Percentiles rank a stretch among this genome's conserved stretches.
These are phyloP conservation scores for Cyclura pinguis DNA, from an alignment of 2,797 vertebrate genomes.

Conservation along the genomic window DNA sequence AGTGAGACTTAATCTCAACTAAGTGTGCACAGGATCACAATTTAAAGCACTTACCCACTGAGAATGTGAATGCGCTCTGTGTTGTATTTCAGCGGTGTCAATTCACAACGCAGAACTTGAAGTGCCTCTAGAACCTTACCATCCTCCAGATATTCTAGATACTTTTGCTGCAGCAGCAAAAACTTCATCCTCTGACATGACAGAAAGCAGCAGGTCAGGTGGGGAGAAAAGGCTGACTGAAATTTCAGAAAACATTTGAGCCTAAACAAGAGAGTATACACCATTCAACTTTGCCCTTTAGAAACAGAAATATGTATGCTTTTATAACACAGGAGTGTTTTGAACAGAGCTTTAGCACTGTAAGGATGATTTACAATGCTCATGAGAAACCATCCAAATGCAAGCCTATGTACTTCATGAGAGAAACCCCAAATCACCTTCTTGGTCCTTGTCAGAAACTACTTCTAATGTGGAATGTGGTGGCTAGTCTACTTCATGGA, in stretches of 20 bases:
- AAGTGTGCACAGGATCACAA: background rate
- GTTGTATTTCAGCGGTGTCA: conserved; percentile 98
- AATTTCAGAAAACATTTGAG: conserved; percentile 85
- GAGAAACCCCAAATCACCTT: background rate
- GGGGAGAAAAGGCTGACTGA: conserved; percentile 82
- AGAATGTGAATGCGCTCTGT: conserved; percentile 98
- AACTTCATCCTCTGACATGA: conserved; percentile 98
- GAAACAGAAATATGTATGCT: conserved; percentile 73
- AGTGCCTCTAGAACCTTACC: conserved; percentile 98
- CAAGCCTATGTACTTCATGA: conserved; percentile 17
- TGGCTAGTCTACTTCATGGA: background rate
- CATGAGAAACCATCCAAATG: conserved; percentile 6
- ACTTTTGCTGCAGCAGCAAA: conserved; percentile 99
- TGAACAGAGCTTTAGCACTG: conserved; percentile 48
- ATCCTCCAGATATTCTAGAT: conserved; percentile 98
- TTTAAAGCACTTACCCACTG: conserved; percentile 88
- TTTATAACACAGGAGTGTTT: conserved; percentile 68
- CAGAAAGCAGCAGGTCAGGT: conserved; percentile 81
- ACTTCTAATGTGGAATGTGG: background rate
- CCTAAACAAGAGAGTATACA: conserved; percentile 84
- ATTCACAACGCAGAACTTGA: conserved; percentile 95
- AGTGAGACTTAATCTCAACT: background rate
- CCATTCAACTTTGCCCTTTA: conserved; percentile 81
- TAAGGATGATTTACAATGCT: conserved; percentile 47
- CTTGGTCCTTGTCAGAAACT: background rate